Percentiles rank a stretch among this genome's conserved stretches.
phyloP scores from a whole-genome alignment of 2,797 vertebrate genomes.

The Cyprinodon diabolis region DNA sequence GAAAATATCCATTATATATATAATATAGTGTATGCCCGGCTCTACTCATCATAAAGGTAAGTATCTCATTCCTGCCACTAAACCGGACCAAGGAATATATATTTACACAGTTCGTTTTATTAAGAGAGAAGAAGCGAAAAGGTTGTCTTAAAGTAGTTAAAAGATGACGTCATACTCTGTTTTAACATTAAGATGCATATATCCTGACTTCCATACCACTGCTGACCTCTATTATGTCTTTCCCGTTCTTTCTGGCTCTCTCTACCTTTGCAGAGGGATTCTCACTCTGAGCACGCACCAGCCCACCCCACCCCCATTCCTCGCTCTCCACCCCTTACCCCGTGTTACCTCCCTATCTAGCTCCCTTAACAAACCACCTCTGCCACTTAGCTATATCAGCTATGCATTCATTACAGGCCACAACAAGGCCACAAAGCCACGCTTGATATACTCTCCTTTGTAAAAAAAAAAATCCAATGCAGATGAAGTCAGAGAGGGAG shows the following conservation, averaged over 20 bases:
- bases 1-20: no score
- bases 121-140: not conserved
- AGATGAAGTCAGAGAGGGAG: slow-evolving; percentile 52
- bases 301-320: not conserved
- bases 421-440: slow-evolving; percentile 50
- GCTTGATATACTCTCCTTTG: slow-evolving; percentile 51
- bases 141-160: not conserved
- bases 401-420: slow-evolving; percentile 63
- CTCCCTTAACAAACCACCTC: slow-evolving; percentile 53
- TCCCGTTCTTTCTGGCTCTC: slow-evolving; percentile 45
- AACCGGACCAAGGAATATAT: not conserved
- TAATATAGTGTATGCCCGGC: no score
- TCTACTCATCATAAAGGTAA: not conserved
- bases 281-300: slow-evolving; percentile 58
- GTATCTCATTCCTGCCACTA: not conserved
- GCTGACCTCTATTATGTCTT: slow-evolving; percentile 57
- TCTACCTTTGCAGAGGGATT: slow-evolving; percentile 53
- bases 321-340: slow-evolving; percentile 13
- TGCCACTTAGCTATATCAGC: slow-evolving; percentile 64
- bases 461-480: slow-evolving; percentile 59
- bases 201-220: slow-evolving; percentile 53
- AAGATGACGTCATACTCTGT: slow-evolving; percentile 36
- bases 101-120: not conserved
- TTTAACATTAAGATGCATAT: slow-evolving; percentile 58
- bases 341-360: slow-evolving; percentile 12